These are phyloP conservation scores for Corvus moneduloides DNA, from an alignment of 2,113 vertebrate genomes.

Conservation along the genomic window DNA sequence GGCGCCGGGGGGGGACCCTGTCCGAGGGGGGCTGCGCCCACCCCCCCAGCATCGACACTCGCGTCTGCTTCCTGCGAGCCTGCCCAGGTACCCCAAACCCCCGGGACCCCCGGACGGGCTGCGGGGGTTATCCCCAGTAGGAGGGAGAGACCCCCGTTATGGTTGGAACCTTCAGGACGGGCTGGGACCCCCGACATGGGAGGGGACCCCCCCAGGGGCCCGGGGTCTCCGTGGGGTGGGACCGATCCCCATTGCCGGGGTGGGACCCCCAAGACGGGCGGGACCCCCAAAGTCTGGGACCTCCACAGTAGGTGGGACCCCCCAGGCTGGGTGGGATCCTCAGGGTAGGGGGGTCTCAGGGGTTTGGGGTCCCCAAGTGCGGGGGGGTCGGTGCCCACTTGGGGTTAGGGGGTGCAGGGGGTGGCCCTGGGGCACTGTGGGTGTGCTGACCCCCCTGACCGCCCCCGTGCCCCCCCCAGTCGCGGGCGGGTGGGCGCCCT, in stretches of 20 bases:
- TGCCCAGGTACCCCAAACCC: slow-evolving; percentile 78
- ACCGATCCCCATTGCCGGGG: too few species aligned
- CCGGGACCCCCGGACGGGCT: not conserved
- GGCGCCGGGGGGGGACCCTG: slow-evolving; percentile 69
- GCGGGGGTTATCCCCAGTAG: not conserved
- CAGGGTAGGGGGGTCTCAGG: not conserved
- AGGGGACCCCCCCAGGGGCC: not conserved
- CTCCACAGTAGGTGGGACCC: not conserved
- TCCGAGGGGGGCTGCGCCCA: slow-evolving; percentile 73
- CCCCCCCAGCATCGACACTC: slow-evolving; percentile 74
- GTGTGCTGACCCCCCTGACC: not conserved
- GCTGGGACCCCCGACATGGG: not conserved
- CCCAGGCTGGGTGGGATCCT: too few species aligned
- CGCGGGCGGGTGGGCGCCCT: slow-evolving; percentile 80
- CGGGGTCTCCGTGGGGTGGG: not conserved
- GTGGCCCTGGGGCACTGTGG: not conserved
- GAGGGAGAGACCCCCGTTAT: not conserved
- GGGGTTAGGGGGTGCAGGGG: not conserved
- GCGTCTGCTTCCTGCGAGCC: slow-evolving; percentile 82
- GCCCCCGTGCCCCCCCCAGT: slow-evolving; percentile 55
- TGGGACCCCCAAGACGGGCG: not conserved
- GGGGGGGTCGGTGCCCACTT: not conserved
- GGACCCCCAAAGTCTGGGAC: not conserved
- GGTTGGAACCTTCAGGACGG: not conserved
- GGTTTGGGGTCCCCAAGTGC: too few species aligned